Conservation (phyloP, 1,140 invertebrate genomes). For the Bombus huntii region DNA sequence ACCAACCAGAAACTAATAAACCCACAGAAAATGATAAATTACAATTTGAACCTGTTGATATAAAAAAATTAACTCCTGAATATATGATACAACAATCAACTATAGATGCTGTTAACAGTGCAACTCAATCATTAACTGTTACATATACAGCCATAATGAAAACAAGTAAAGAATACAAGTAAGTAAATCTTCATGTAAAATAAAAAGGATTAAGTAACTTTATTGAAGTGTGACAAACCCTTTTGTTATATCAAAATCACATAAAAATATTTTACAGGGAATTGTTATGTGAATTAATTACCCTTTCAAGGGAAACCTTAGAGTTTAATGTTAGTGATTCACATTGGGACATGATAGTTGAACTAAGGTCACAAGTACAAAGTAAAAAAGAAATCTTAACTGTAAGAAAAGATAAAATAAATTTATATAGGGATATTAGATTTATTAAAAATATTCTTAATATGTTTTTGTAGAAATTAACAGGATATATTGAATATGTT, state of each 20-base stretch:
- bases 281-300: conserved; percentile 72
- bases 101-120: conserved; percentile 76
- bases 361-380: conserved; percentile 71
- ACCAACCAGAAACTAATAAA: conserved; percentile 60
- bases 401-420: conserved; percentile 57
- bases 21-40: conserved; percentile 66
- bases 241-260: neutral
- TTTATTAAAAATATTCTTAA: neutral
- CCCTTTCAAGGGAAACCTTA: conserved; percentile 72
- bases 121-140: conserved; percentile 75
- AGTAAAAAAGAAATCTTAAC: conserved; percentile 71
- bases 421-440: neutral
- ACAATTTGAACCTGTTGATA: conserved; percentile 65
- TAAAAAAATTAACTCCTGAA: conserved; percentile 74
- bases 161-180: conserved; percentile 77
- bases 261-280: conserved; percentile 63
- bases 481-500: conserved; percentile 75
- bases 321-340: conserved; percentile 70
- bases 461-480: conserved; percentile 71
- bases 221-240: neutral
- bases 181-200: conserved; percentile 31
- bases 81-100: conserved; percentile 79
- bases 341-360: conserved; percentile 76
- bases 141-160: conserved; percentile 75
- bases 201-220: neutral